phyloP scores from a whole-genome alignment of 1,140 invertebrate species.

The Aphelinus certus region DNA sequence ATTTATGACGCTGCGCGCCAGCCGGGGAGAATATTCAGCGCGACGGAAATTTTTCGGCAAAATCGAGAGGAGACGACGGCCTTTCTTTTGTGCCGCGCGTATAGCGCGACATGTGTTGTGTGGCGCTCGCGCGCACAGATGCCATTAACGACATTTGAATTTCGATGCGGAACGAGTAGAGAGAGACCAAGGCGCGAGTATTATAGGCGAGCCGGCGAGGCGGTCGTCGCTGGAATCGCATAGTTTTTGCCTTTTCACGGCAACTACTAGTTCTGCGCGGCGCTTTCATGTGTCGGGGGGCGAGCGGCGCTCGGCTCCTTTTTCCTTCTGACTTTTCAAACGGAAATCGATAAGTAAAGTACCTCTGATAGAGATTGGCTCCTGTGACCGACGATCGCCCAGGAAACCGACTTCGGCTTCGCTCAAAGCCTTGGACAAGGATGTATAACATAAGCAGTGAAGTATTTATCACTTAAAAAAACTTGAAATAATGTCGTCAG shows the following conservation, averaged over 20 bases:
- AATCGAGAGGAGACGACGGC: not conserved
- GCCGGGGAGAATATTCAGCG: too few species aligned
- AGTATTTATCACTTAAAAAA: too few species aligned
- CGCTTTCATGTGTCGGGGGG: not conserved
- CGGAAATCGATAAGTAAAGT: too few species aligned
- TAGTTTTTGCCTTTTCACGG: conserved; percentile 16
- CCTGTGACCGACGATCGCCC: too few species aligned
- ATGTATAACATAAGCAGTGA: too few species aligned
- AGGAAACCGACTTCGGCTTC: too few species aligned
- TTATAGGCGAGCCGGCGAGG: too few species aligned
- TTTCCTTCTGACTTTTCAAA: not conserved
- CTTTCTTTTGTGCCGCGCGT: too few species aligned
- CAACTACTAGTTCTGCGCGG: conserved; percentile 21
- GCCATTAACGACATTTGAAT: conserved; percentile 36
- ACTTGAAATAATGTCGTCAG: too few species aligned
- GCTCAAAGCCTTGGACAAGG: too few species aligned
- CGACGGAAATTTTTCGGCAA: not conserved
- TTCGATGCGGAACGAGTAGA: conserved; percentile 10
- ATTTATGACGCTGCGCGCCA: not conserved
- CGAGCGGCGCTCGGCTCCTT: not conserved
- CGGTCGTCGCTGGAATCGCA: not conserved
- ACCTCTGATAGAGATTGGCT: too few species aligned
- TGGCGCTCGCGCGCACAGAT: not conserved
- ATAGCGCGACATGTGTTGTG: too few species aligned
- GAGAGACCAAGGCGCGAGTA: not conserved